Evolutionary conservation across 2,113 vertebrate genomes (phyloP), one percentile per base, ranked within the genome.

Genomic region (Epinephelus lanceolatus): DNA sequence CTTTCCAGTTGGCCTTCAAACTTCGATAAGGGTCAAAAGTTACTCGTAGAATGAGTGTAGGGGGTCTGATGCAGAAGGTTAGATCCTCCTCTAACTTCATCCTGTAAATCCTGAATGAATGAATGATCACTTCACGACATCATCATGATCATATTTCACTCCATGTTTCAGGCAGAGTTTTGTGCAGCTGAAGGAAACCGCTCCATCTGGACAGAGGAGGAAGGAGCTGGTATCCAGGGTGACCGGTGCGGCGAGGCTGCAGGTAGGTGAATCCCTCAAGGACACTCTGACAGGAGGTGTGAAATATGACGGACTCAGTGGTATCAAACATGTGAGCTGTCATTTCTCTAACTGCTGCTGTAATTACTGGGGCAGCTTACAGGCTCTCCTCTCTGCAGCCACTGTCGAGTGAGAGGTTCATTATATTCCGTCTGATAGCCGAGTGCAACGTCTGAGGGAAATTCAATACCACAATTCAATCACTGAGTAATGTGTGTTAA

Each of bases 341-440:
- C 71, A 27, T 13, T 15, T 42, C 25, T 71, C 60, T 21, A 12
- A 8, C 27, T 7, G 52, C 30, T 9, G 6, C 61, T 49, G 76
- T 69, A 71, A 65, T 80, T 30, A 62, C 76, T 2, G 17, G n/a
- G 56, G 60, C 69, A 8, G 55, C 27, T 40, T 3, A 40, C 15
- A 56, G 8, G 21, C 56, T n/a, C 17, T 61, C 15, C 47, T 17
- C 13, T 61, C 19, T 5, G 70, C 61, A 6, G 75, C 61, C 1
- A 55, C 53, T 37, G 76, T 59, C 10, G 23, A 60, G 37, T 68
- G 62, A 79, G 12, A 5, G 62, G 10, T 76, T 77, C 78, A 68
- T 81, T 67, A 56, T 47, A 76, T 59, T 23, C n/a, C 17, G 2
- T 73, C 53, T 78, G 53, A 72, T 42, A 14, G 47, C 67, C 23